A percentile compares a stretch with the other conserved stretches of the same genome.
Conservation (phyloP, 2,797 vertebrate species). For the Cottoperca gobio region DNA sequence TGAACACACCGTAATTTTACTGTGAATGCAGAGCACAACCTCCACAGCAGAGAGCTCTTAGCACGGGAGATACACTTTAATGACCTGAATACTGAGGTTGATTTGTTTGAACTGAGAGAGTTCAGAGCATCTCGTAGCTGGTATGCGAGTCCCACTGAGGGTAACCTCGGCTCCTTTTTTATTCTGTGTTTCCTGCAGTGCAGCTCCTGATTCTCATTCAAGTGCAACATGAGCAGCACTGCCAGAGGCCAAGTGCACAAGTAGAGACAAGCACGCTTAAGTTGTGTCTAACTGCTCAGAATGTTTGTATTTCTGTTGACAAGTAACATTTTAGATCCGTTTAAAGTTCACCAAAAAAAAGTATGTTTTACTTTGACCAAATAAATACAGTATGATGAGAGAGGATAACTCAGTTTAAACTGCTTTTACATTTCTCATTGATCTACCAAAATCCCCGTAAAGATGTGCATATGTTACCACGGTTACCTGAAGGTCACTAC, state of each 20-base stretch:
- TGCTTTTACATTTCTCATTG: too few relatives aligned
- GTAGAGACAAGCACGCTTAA: not conserved
- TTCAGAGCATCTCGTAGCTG: not conserved
- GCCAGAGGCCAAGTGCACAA: constrained; percentile 1
- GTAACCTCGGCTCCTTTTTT: not conserved
- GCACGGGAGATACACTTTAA: not conserved
- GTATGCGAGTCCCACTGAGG: constrained; percentile 6
- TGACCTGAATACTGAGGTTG: not conserved
- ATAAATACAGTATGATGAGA: too few relatives aligned
- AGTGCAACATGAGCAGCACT: not conserved
- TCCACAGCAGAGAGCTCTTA: not conserved
- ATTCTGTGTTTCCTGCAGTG: not conserved
- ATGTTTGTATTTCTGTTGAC: too few relatives aligned
- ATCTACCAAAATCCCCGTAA: too few relatives aligned
- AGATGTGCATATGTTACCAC: too few relatives aligned
- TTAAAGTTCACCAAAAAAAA: too few relatives aligned
- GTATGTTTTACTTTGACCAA: too few relatives aligned
- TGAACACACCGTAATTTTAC: too few relatives aligned
- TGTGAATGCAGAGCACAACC: too few relatives aligned
- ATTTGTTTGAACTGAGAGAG: not conserved
- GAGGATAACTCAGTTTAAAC: too few relatives aligned
- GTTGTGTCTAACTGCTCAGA: not conserved
- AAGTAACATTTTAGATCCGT: too few relatives aligned
- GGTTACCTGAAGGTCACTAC: too few relatives aligned
- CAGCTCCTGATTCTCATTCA: constrained; percentile 1